A percentile compares a stretch with the other conserved stretches of the same genome.
These are phyloP conservation scores for Rafetus swinhoei DNA, from an alignment of 2,113 vertebrate species.

Conservation along the genomic window DNA sequence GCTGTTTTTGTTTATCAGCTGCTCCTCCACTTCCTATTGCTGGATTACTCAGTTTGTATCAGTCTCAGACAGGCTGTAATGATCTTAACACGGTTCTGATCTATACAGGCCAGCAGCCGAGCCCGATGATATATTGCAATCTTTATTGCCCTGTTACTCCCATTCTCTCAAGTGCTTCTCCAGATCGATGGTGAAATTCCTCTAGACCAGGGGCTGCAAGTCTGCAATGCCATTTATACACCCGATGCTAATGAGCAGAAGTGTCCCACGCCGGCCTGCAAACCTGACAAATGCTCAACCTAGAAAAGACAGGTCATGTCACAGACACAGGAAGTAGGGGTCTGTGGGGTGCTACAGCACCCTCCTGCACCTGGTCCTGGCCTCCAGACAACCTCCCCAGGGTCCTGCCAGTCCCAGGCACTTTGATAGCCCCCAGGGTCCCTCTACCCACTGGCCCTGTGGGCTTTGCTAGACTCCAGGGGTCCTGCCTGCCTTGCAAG, in stretches of 20 bases:
- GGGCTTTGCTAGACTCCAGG: too few species aligned
- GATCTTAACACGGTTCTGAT: conserved; percentile 60
- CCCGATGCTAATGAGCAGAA: conserved; percentile 38
- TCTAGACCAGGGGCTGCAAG: conserved; percentile 39
- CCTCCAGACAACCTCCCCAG: too few species aligned
- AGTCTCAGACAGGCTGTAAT: conserved; percentile 25
- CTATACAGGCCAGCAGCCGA: conserved; percentile 25
- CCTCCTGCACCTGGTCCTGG: too few species aligned
- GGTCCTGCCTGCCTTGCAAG: too few species aligned
- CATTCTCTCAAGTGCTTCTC: conserved; percentile 75
- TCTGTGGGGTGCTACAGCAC: too few species aligned
- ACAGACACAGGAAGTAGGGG: too few species aligned
- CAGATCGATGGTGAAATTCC: conserved; percentile 65
- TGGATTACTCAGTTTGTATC: conserved; percentile 15
- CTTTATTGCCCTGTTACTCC: conserved; percentile 70
- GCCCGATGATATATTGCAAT: conserved; percentile 56
- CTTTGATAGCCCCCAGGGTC: too few species aligned
- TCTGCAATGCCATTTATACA: conserved; percentile 23
- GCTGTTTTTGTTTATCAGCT: conserved; percentile 1
- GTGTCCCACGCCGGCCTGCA: background rate
- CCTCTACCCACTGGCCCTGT: too few species aligned
- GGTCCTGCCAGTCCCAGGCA: too few species aligned
- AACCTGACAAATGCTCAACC: conserved; percentile 38
- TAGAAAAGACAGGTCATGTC: background rate
- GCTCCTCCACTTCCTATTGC: conserved; percentile 10